Evolutionary conservation across 2,113 vertebrate species (phyloP), one percentile per base, ranked within the genome.

Genomic region (Bagarius yarrelli): DNA sequence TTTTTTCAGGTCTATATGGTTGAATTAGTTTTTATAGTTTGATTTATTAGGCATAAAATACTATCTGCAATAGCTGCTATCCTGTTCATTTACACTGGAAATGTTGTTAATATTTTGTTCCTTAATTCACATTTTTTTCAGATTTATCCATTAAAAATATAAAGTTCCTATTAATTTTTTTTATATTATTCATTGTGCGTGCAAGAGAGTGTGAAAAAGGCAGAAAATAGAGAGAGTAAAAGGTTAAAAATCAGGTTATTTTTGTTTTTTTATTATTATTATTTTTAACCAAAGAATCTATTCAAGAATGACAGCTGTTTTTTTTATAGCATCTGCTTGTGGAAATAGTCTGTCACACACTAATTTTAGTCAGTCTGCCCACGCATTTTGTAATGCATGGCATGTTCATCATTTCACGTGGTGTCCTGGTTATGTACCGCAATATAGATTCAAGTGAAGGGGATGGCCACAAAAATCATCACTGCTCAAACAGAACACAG

Each of bases 381-480:
- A 89, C 89, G 81, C 78, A 85, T 88, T 90, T 78, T 87, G 84
- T 57, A 75, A 79, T 87, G 85, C 88, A 83, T 89, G 89, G 88
- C 85, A 81, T 79, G 77, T 88, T 89, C 74, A 87, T 91, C 87
- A 86, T 88, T 89, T 89, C 87, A 89, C 88, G 86, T 88, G 89
- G 90, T 89, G 85, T 81, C 63, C 79, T 83, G 76, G 80, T 81
- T 61, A 79, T 72, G 56, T 78, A 74, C 77, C 70, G 47, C 88
- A 85, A 90, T 87, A 87, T 87, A 85, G 78, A 83, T 60, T 34
- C 0, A 80, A 53, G 78, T 72, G 74, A 32, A 64, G 86, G 89
- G 90, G 86, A 88, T 84, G 89, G 84, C 88, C 87, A 57, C 66
- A 53, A 64, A 79, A 47, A 52, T 32, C 32, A 8, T 67, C 71